Evolutionary conservation across 2,797 vertebrate genomes (phyloP), one percentile per base, ranked within the genome.

Genomic region (Acanthis flammea): DNA sequence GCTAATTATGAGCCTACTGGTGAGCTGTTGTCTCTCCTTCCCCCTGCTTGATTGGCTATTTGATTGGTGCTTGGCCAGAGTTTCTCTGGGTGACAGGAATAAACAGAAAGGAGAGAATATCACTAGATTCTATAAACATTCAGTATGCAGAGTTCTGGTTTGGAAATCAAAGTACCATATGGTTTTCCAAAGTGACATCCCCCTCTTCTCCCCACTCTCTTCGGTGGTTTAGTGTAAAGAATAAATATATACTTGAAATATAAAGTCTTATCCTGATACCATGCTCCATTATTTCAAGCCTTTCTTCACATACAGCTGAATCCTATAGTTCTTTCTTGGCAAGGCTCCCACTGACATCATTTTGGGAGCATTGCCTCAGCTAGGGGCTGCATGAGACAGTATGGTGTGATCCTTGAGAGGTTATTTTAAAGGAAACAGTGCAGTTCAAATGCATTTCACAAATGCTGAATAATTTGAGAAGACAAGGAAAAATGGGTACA

Each of bases 31-130:
- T 84, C 44, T 58, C 76, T 88, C 57, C 27, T 77, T 62, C 35
- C 58, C 47, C 3, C 0, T 51, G 12, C 55, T 91, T 67, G 28
- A 72, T 92, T 82, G 45, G 66, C 10, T 88, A 33, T 83, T 94
- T 90, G 63, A 47, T 57, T 86, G 73, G 77, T 88, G 33, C 73
- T 88, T 84, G 79, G 79, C 73, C 80, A 73, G 54, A 91, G 73
- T 86, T 95, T 72, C 82, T 90, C 66, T 86, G 61, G 62, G 86
- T 94, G 79, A 88, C 66, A 91, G 68, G 90, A 72, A 76, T 94
- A 96, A 95, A 84, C 76, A 96, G 94, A 96, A 94, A 91, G 54
- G 74, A 80, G 50, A 92, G 75, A 94, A 44, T 93, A 82, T 86
- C 66, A 42, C 55, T 88, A 51, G 51, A 86, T 94, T 86, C 73